Evolutionary conservation across 2,113 vertebrate genomes (phyloP).

Genomic region (Athene noctua): DNA sequence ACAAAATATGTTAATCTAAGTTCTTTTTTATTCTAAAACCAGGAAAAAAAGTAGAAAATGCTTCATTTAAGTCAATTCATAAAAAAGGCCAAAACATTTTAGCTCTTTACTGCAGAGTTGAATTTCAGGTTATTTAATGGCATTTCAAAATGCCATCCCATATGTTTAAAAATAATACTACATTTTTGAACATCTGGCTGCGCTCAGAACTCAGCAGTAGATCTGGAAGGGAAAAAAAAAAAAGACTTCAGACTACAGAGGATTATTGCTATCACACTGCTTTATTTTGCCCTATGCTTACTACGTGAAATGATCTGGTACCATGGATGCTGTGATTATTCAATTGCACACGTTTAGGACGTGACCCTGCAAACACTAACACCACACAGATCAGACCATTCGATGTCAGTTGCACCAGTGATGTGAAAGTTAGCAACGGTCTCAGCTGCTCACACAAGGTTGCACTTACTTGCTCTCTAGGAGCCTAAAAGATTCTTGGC

Average conservation of each 20-base stretch:
- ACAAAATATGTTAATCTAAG: background rate
- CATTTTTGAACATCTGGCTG: background rate
- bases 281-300: background rate
- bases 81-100: background rate
- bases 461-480: background rate
- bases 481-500: background rate
- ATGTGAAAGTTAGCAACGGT: background rate
- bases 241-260: background rate
- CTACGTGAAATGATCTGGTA: background rate
- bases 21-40: background rate
- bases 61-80: background rate
- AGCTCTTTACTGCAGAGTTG: background rate
- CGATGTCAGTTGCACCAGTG: background rate
- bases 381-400: background rate
- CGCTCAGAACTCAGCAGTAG: background rate
- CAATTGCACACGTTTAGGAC: background rate
- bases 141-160: background rate
- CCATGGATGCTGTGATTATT: background rate
- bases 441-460: background rate
- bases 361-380: background rate
- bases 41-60: background rate
- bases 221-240: background rate
- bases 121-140: background rate
- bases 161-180: background rate
- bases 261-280: background rate